These are phyloP conservation scores for Pachycephala philippinensis DNA, from an alignment of 2,113 vertebrate species.

Conservation along the genomic window DNA sequence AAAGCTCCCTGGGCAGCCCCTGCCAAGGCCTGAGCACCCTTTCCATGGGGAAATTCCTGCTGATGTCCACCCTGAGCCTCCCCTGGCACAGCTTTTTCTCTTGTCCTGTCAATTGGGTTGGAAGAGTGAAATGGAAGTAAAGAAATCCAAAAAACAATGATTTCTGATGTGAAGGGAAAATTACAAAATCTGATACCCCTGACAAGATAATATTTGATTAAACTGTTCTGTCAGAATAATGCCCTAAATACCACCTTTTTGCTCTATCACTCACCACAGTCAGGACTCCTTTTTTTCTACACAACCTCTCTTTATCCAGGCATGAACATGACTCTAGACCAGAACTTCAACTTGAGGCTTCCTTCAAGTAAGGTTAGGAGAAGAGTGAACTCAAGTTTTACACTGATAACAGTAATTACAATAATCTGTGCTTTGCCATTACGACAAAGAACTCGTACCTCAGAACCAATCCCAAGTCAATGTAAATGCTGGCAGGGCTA, in stretches of 20 bases:
- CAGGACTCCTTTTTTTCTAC: background rate
- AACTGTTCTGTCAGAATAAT: background rate
- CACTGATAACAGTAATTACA: background rate
- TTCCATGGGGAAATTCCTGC: background rate
- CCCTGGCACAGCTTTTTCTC: background rate
- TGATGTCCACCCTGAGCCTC: rapidly evolving
- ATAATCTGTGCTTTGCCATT: background rate
- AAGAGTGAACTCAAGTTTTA: background rate
- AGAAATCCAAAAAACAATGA: background rate
- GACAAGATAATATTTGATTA: background rate
- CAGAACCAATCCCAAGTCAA: background rate
- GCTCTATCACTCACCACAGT: background rate
- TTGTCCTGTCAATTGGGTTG: background rate
- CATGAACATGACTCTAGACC: background rate
- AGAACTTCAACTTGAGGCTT: background rate
- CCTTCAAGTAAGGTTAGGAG: background rate
- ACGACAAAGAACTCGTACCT: background rate
- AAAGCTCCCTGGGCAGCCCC: background rate
- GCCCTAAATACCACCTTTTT: background rate
- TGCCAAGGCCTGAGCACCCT: rapidly evolving
- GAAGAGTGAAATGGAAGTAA: background rate
- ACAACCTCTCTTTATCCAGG: background rate
- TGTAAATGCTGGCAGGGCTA: background rate
- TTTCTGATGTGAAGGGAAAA: background rate
- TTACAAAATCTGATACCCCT: background rate